Evolutionary conservation across 2,797 vertebrate genomes (phyloP).

Genomic region (Hemitrygon akajei): DNA sequence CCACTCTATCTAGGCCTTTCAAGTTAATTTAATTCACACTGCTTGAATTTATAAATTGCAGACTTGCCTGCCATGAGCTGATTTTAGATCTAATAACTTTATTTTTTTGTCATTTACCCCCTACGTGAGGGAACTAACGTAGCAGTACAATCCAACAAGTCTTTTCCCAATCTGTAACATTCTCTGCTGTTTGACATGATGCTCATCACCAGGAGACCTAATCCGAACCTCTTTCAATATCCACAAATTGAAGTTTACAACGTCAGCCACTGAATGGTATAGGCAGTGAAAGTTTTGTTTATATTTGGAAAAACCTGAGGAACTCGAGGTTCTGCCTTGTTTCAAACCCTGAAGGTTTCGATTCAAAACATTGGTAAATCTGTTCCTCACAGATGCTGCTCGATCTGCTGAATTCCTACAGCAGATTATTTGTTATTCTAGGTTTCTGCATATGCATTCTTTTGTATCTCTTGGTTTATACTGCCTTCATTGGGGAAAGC

Average conservation of each 20-base stretch:
- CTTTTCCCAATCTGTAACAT: not conserved
- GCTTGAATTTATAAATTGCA: not conserved
- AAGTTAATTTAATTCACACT: not conserved
- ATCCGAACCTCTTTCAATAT: not conserved
- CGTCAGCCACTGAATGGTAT: not conserved
- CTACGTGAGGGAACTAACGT: not conserved
- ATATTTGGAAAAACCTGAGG: too few relatives aligned
- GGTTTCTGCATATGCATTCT: too few relatives aligned
- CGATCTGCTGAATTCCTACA: too few relatives aligned
- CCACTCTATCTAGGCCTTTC: too few relatives aligned
- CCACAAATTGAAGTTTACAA: not conserved
- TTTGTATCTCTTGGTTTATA: too few relatives aligned
- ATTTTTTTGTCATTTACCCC: not conserved
- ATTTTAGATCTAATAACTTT: not conserved
- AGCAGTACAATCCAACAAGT: not conserved
- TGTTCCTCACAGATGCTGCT: too few relatives aligned
- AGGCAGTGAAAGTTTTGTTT: not conserved
- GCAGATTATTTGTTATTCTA: too few relatives aligned
- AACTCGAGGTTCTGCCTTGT: too few relatives aligned
- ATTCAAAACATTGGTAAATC: too few relatives aligned
- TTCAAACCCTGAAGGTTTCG: too few relatives aligned
- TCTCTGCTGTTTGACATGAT: not conserved
- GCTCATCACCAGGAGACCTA: not conserved
- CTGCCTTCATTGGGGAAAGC: too few relatives aligned
- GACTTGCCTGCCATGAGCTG: not conserved